These are phyloP conservation scores for Elachura formosa DNA, from an alignment of 2,113 vertebrate species.

Conservation along the genomic window DNA sequence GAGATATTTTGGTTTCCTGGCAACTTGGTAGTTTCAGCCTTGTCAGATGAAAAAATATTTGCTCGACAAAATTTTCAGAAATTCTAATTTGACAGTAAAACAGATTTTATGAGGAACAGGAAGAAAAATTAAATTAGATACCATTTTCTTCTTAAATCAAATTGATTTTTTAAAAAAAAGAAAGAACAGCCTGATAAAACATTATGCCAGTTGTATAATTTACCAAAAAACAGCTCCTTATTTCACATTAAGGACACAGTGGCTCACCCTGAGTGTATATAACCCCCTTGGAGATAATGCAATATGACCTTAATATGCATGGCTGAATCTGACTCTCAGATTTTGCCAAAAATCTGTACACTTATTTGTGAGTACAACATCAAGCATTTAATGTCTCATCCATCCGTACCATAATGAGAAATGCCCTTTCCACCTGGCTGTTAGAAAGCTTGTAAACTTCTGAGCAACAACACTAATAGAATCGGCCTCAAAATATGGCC, in stretches of 20 bases:
- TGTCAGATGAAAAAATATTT: constrained; percentile 8
- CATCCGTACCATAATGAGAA: constrained; percentile 3
- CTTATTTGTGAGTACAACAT: constrained; percentile 29
- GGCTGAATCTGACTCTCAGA: background rate
- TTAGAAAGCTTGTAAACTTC: constrained; percentile 32
- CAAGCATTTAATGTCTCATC: constrained; percentile 4
- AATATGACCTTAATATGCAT: constrained; percentile 14
- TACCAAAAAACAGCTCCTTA: background rate
- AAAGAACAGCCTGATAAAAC: background rate
- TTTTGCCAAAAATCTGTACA: constrained; percentile 48
- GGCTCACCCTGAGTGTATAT: background rate
- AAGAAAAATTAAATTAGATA: background rate
- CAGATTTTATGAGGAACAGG: background rate
- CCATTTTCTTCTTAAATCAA: background rate
- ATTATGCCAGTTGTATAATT: background rate
- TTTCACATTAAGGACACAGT: background rate
- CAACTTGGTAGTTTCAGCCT: constrained; percentile 25
- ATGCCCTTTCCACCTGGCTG: constrained; percentile 35
- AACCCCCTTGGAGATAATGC: background rate
- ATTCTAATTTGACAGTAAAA: constrained; percentile 46
- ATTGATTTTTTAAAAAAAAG: background rate
- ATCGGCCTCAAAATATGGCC: background rate
- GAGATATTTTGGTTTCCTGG: constrained; percentile 12
- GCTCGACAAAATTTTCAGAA: constrained; percentile 44
- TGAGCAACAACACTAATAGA: background rate